phyloP scores from a whole-genome alignment of 2,888 invertebrate genomes.

The Mythimna loreyi region DNA sequence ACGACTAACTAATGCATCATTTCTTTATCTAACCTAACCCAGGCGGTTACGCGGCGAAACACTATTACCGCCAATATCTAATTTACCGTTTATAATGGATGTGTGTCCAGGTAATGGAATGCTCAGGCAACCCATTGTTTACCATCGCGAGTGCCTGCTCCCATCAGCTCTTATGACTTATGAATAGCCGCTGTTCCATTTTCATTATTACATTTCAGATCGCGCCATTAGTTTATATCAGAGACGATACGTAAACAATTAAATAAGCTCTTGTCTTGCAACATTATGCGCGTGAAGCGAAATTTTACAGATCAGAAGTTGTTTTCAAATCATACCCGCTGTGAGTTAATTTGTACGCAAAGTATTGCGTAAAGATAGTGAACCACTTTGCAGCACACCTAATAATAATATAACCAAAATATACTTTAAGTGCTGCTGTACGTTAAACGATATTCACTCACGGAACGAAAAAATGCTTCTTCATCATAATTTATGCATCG shows the following conservation, averaged over 20 bases:
- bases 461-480: constrained; percentile 30
- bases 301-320: constrained; percentile 45
- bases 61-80: constrained; percentile 9
- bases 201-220: constrained; percentile 23
- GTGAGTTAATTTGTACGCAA: constrained; percentile 31
- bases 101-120: constrained; percentile 37
- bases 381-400: constrained; percentile 19
- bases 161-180: constrained; percentile 28
- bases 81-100: constrained; percentile 25
- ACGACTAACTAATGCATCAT: constrained; percentile 4
- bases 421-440: constrained; percentile 12
- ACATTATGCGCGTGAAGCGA: constrained; percentile 36
- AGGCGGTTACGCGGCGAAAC: background rate
- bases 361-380: constrained; percentile 35
- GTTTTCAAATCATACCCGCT: constrained; percentile 29
- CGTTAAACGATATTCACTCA: constrained; percentile 14
- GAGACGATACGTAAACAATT: constrained; percentile 29
- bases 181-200: constrained; percentile 18
- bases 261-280: constrained; percentile 36
- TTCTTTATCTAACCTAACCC: constrained; percentile 2
- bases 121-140: constrained; percentile 28
- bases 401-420: constrained; percentile 19
- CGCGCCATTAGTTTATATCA: constrained; percentile 20
- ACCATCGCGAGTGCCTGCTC: constrained; percentile 12
- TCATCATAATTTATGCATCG: constrained; percentile 33